Evolutionary conservation across 2,113 vertebrate species (phyloP).

Genomic region (Coreoperca whiteheadi): DNA sequence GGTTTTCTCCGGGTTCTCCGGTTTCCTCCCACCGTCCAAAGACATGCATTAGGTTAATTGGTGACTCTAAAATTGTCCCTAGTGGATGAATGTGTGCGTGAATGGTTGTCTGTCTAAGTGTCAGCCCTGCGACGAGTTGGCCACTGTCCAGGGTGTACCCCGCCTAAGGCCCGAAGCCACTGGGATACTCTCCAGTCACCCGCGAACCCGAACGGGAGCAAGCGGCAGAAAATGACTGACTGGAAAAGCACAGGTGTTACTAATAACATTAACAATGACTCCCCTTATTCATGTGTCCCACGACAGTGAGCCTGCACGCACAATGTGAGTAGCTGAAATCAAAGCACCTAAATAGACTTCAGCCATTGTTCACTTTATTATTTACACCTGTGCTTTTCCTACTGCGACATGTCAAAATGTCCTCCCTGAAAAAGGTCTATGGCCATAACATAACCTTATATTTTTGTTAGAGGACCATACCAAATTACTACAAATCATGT

Average conservation of each 20-base stretch:
- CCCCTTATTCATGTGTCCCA: neutral
- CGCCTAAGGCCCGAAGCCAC: too few species aligned
- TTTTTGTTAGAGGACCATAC: neutral
- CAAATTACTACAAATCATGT: constrained; percentile 7
- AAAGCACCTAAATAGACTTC: neutral
- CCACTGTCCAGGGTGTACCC: too few species aligned
- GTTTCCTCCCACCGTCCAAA: too few species aligned
- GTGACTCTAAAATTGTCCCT: too few species aligned
- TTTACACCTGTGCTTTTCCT: neutral
- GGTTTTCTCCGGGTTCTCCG: too few species aligned
- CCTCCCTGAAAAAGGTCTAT: neutral
- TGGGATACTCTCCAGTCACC: too few species aligned
- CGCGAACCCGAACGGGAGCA: too few species aligned
- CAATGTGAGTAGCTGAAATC: neutral
- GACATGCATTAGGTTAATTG: too few species aligned
- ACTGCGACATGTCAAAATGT: neutral
- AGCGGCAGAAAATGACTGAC: too few species aligned
- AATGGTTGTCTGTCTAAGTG: too few species aligned
- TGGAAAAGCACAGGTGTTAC: neutral
- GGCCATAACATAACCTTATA: neutral
- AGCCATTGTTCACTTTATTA: neutral
- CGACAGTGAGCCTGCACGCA: neutral
- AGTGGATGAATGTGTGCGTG: too few species aligned
- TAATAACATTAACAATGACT: neutral
- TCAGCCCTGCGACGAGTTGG: too few species aligned